Evolutionary conservation across 2,888 invertebrate species (phyloP).

Genomic region (Dyspetes luteomarginatus): DNA sequence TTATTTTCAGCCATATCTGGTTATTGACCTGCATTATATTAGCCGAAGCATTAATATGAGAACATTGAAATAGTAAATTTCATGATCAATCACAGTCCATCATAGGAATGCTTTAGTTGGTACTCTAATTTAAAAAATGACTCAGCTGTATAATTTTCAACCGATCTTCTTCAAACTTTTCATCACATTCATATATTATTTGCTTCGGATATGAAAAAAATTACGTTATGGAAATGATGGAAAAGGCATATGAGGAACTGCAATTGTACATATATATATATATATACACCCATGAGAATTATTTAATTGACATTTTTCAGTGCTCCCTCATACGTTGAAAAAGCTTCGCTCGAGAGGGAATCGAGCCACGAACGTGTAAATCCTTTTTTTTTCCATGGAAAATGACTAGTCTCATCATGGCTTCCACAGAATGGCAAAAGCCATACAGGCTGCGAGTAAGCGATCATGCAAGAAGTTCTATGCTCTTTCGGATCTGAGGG

Average conservation of each 20-base stretch:
- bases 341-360: background rate
- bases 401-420: constrained; percentile 7
- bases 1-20: too few relatives aligned
- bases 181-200: too few relatives aligned
- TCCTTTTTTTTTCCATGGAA: background rate
- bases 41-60: too few relatives aligned
- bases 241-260: background rate
- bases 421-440: constrained; percentile 4
- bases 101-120: too few relatives aligned
- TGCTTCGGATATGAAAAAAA: too few relatives aligned
- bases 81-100: too few relatives aligned
- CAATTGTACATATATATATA: too few relatives aligned
- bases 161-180: too few relatives aligned
- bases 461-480: constrained; percentile 35
- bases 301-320: constrained; percentile 13
- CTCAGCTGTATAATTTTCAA: too few relatives aligned
- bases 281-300: background rate
- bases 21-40: too few relatives aligned
- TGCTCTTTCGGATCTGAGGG: background rate
- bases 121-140: too few relatives aligned
- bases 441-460: background rate
- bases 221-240: background rate
- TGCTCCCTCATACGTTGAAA: background rate
- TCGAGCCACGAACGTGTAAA: background rate
- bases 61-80: too few relatives aligned